A percentile compares a stretch with the other conserved stretches of the same genome.
Evolutionary conservation across 2,888 invertebrate genomes (phyloP).

Genomic region (Dendrolimus pini): DNA sequence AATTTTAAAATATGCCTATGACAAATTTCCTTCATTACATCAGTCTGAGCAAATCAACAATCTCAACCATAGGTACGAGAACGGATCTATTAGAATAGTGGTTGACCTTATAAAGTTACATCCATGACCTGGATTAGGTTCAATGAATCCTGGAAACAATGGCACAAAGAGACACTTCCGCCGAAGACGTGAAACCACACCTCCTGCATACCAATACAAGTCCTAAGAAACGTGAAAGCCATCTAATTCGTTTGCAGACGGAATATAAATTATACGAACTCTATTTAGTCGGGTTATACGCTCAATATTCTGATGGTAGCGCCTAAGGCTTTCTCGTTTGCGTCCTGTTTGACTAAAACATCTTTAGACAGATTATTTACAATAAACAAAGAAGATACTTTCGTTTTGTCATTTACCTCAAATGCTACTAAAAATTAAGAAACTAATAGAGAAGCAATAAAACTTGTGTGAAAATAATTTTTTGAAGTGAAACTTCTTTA

Average conservation of each 20-base stretch:
- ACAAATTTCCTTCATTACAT: too few species aligned
- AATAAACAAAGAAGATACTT: too few species aligned
- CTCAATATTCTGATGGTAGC: neutral
- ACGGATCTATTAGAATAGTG: conserved; percentile 10
- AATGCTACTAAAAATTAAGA: too few species aligned
- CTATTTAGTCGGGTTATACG: neutral
- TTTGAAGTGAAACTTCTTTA: too few species aligned
- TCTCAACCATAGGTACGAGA: neutral
- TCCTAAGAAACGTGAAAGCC: conserved; percentile 25
- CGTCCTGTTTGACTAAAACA: neutral
- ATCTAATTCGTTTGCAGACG: neutral
- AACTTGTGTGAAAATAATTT: too few species aligned
- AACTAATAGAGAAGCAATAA: too few species aligned
- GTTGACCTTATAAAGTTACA: conserved; percentile 17
- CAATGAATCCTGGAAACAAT: conserved; percentile 63
- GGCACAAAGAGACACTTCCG: conserved; percentile 44
- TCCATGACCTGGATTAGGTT: conserved; percentile 51
- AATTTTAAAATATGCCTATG: too few species aligned
- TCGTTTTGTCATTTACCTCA: too few species aligned
- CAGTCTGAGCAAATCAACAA: too few species aligned
- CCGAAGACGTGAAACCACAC: conserved; percentile 39
- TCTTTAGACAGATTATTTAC: neutral
- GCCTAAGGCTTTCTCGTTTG: neutral
- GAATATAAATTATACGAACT: neutral
- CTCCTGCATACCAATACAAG: conserved; percentile 46